Conservation (phyloP, 1,140 invertebrate genomes). For the Parapsyche elsis region DNA sequence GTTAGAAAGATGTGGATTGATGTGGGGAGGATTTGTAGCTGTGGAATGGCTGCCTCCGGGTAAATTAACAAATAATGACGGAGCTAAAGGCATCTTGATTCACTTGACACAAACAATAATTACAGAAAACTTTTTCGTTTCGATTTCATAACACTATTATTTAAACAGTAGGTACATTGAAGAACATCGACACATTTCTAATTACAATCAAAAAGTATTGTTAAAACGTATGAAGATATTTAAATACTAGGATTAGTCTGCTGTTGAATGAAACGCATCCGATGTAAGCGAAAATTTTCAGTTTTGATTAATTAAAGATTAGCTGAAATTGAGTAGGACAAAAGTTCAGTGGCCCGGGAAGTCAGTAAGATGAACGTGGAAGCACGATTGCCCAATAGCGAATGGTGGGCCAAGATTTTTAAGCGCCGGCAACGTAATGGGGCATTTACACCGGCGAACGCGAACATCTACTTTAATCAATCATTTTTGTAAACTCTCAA, state of each 20-base stretch:
- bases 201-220: too few relatives aligned
- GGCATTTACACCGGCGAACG: too few relatives aligned
- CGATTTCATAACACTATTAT: neutral
- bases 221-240: neutral
- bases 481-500: too few relatives aligned
- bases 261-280: neutral
- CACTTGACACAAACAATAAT: neutral
- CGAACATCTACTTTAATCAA: too few relatives aligned
- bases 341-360: conserved; percentile 25
- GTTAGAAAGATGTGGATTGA: neutral
- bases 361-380: neutral
- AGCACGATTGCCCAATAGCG: conserved; percentile 16
- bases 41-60: neutral
- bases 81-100: conserved; percentile 51
- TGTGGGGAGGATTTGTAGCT: neutral
- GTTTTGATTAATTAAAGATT: neutral
- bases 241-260: neutral
- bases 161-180: neutral
- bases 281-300: neutral
- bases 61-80: conserved; percentile 44
- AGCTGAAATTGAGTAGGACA: conserved; percentile 9
- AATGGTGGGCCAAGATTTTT: conserved; percentile 16
- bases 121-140: neutral
- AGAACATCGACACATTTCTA: neutral
- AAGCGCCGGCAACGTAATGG: neutral